Evolutionary conservation across 2,888 invertebrate genomes (phyloP).

Genomic region (Steinernema carpocapsae): DNA sequence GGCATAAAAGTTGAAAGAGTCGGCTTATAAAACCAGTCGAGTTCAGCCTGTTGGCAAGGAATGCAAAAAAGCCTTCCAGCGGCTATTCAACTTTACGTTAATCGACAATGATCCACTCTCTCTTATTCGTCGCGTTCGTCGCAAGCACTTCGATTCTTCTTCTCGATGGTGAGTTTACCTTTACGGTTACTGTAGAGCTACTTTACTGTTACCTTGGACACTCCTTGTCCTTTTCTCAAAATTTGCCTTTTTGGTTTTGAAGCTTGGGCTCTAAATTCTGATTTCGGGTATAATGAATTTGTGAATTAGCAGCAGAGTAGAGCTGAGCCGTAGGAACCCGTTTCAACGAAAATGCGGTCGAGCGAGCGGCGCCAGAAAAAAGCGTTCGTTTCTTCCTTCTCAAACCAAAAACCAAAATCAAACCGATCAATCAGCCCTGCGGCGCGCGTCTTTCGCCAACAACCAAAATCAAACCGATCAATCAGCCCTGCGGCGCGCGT

Average conservation of each 20-base stretch:
- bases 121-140: conserved; percentile 22
- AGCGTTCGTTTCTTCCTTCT: not conserved
- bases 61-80: conserved; percentile 19
- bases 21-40: conserved; percentile 28
- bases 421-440: conserved; percentile 21
- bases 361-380: conserved; percentile 11
- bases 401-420: conserved; percentile 32
- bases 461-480: conserved; percentile 28
- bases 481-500: conserved; percentile 3
- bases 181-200: conserved; percentile 8
- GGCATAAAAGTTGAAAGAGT: conserved; percentile 22
- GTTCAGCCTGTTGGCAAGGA: conserved; percentile 20
- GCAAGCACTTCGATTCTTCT: conserved; percentile 5
- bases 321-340: not conserved
- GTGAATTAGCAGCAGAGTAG: not conserved
- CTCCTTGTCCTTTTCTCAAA: not conserved
- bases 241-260: too few relatives aligned
- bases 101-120: conserved; percentile 27
- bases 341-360: conserved; percentile 26
- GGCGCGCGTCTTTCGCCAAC: conserved; percentile 5
- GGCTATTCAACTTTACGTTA: conserved; percentile 33
- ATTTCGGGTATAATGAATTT: not conserved
- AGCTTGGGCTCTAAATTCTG: too few relatives aligned
- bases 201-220: not conserved
- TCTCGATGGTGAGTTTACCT: conserved; percentile 27